phyloP scores from a whole-genome alignment of 2,113 vertebrate genomes.

The Chloroceryle aenea region DNA sequence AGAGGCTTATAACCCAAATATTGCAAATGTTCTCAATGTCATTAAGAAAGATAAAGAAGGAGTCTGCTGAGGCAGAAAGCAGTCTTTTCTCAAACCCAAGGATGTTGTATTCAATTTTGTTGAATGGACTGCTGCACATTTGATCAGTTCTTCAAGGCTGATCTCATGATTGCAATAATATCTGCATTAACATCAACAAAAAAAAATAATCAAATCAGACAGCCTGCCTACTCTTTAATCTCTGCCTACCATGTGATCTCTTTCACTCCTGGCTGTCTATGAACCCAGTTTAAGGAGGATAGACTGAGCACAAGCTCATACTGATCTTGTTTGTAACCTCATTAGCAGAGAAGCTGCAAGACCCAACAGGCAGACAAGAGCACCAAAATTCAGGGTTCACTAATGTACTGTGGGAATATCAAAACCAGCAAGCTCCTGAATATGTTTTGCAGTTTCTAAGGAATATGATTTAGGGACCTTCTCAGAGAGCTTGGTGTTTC shows the following conservation, averaged over 20 bases:
- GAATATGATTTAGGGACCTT: neutral
- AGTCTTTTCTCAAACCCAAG: neutral
- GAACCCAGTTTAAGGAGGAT: neutral
- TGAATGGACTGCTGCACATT: neutral
- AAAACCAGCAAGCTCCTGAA: neutral
- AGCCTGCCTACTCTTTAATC: neutral
- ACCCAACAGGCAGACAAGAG: neutral
- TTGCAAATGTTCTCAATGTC: neutral
- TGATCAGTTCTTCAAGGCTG: neutral
- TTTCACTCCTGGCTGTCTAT: neutral
- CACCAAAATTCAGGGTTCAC: neutral
- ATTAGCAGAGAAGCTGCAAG: neutral
- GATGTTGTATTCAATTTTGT: neutral
- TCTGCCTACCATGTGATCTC: neutral
- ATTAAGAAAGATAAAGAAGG: neutral
- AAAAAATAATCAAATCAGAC: neutral
- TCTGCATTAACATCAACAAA: neutral
- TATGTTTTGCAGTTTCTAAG: neutral
- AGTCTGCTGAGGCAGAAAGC: neutral
- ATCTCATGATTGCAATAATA: neutral
- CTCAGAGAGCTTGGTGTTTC: neutral
- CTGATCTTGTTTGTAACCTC: neutral
- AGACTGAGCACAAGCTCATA: neutral
- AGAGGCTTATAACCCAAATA: neutral
- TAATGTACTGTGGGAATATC: neutral